phyloP scores from a whole-genome alignment of 2,113 vertebrate genomes.

The Lota lota region DNA sequence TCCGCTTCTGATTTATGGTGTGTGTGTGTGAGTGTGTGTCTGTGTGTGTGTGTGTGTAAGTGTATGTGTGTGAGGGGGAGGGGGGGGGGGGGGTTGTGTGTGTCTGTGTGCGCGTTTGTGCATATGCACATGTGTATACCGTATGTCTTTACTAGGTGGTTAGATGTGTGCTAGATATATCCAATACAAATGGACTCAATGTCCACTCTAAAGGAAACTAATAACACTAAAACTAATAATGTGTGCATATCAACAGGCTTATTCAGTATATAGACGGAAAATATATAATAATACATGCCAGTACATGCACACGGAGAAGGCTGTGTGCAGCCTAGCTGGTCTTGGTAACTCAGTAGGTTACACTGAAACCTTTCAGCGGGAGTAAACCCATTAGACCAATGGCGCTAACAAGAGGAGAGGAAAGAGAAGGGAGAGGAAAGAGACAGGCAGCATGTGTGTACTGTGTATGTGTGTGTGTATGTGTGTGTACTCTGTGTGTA shows the following conservation, averaged over 20 bases:
- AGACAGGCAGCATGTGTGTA: too few relatives aligned
- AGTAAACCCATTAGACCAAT: slow-evolving; percentile 51
- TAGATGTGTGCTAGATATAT: slow-evolving; percentile 8
- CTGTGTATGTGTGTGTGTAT: slow-evolving; percentile 2
- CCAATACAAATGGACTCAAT: slow-evolving; percentile 6
- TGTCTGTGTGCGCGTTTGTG: background rate
- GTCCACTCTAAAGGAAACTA: slow-evolving; percentile 16
- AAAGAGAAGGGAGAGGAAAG: background rate
- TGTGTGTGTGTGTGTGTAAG: background rate
- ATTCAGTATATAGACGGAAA: slow-evolving; percentile 25
- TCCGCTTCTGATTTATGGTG: slow-evolving; percentile 46
- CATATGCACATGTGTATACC: slow-evolving; percentile 7
- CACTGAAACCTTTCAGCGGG: slow-evolving; percentile 51
- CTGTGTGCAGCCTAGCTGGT: slow-evolving; percentile 36
- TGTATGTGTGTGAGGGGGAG: background rate
- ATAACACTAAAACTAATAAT: slow-evolving; percentile 31
- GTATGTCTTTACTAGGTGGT: slow-evolving; percentile 25
- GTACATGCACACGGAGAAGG: background rate
- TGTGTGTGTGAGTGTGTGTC: background rate
- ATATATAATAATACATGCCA: slow-evolving; percentile 22
- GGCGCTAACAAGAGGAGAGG: slow-evolving; percentile 27
- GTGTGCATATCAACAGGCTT: slow-evolving; percentile 24
- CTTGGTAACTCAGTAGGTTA: slow-evolving; percentile 43
- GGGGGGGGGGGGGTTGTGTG: slow-evolving; percentile 1
- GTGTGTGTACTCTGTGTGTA: slow-evolving; percentile 2